Base-by-base conservation (phyloP, 35 echinoderm and acorn worm species). In the Strongylocentrotus purpuratus region DNA sequence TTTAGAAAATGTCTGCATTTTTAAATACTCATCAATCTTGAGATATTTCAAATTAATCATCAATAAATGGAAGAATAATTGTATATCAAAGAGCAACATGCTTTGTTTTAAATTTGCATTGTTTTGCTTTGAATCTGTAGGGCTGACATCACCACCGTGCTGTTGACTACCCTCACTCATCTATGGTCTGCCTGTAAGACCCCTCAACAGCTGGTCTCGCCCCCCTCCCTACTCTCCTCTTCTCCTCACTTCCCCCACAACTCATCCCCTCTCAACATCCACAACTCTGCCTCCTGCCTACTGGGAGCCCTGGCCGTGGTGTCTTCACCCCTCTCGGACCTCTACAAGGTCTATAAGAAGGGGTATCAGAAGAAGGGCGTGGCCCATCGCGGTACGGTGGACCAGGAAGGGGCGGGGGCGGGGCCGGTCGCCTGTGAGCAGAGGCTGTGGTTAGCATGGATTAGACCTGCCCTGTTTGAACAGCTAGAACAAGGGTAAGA, bases 301-400 rank as follows among this genome's bases (percentile, higher is more conserved):
- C 58, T 99, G 31, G 78, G 94, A 1, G 92, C 96, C 31, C 86
- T 99, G 61, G 94, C 94, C 0, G 98, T 99, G 46, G 96, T 99
- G 18, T 46, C 96, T 1, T 96, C 98, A 28, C 98, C 98, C 4
- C 94, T 99, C 31, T 46, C 60, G 3, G 98, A 99, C 86, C 94
- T 99, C 86, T 99, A 99, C 85, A 97, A 96, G 45, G 92, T 96
- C 94, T 99, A 60, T 87, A 97, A 97, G 87, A 99, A 97, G 93
- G 98, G 98, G 2, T 99, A 95, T 85, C 96, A 99, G 94, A 97
- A 94, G 93, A 96, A 97, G 96, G 86, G 94, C 22, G 45, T 58
- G 17, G 48, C 31, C 28, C 87, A 92, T 95, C 78, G 45, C 9
- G 35, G 61, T 45, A 25, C 5, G 45, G 88, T 89, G 55, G 86